phyloP scores from a whole-genome alignment of 2,888 invertebrate genomes.

The Macaria liturata region DNA sequence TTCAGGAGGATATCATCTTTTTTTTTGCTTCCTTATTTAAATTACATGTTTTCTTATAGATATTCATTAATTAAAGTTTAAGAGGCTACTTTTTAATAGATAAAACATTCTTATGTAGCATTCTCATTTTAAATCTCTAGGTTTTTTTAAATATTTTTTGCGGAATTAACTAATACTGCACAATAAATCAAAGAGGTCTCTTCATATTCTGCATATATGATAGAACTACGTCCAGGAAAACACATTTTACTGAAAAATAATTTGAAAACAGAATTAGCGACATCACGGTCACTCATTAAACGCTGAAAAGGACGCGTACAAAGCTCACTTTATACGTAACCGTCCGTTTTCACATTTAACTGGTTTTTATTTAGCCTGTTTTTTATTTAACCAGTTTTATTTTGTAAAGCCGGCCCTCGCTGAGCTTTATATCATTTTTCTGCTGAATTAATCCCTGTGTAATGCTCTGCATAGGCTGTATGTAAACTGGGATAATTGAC shows the following conservation, averaged over 20 bases:
- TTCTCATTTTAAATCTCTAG: too few relatives aligned
- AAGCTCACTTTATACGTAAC: slow-evolving; percentile 21
- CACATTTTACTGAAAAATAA: slow-evolving; percentile 7
- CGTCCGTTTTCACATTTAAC: slow-evolving; percentile 10
- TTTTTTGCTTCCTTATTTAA: too few relatives aligned
- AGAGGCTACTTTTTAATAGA: too few relatives aligned
- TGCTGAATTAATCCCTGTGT: slow-evolving; percentile 27
- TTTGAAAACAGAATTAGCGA: slow-evolving; percentile 23
- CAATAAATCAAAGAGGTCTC: too few relatives aligned
- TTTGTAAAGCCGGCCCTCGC: slow-evolving; percentile 25
- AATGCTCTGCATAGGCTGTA: slow-evolving; percentile 3
- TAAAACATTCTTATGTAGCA: too few relatives aligned
- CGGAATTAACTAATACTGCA: too few relatives aligned
- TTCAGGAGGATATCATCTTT: too few relatives aligned
- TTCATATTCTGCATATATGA: not conserved
- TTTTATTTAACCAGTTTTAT: slow-evolving; percentile 2
- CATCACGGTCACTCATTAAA: slow-evolving; percentile 28
- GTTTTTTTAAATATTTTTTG: too few relatives aligned
- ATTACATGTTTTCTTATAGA: too few relatives aligned
- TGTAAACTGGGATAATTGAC: not conserved
- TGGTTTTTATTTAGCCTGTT: slow-evolving; percentile 4
- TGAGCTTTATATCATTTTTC: slow-evolving; percentile 27
- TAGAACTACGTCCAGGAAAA: not conserved
- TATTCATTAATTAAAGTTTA: too few relatives aligned
- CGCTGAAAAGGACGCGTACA: slow-evolving; percentile 22